A percentile compares a stretch with the other conserved stretches of the same genome.
Conservation (phyloP, 1,140 invertebrate genomes). For the Centruroides vittatus region DNA sequence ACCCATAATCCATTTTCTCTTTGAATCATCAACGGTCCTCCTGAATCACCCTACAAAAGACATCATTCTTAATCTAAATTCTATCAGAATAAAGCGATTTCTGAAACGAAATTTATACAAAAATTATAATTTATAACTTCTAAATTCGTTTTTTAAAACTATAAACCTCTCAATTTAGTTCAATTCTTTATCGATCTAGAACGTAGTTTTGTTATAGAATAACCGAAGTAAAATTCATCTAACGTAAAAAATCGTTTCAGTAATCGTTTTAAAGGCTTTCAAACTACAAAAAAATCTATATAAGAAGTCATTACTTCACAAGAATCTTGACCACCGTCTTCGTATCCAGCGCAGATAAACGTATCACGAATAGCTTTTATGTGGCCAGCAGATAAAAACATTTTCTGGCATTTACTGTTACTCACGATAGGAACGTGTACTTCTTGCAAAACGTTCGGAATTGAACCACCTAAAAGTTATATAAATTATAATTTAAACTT, state of each 20-base stretch:
- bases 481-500: not conserved
- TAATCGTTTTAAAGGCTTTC: too few species aligned
- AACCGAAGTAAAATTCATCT: too few species aligned
- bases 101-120: too few species aligned
- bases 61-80: too few species aligned
- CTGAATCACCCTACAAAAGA: conserved; percentile 66
- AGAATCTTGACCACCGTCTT: conserved; percentile 79
- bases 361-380: conserved; percentile 70
- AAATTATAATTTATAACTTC: too few species aligned
- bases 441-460: conserved; percentile 75
- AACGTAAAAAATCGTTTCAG: too few species aligned
- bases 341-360: conserved; percentile 88
- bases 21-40: conserved; percentile 74
- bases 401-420: conserved; percentile 79
- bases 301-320: conserved; percentile 47
- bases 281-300: too few species aligned
- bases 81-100: too few species aligned
- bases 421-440: conserved; percentile 84
- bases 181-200: too few species aligned
- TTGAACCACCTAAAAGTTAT: conserved; percentile 49
- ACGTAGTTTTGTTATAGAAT: too few species aligned
- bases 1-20: conserved; percentile 70
- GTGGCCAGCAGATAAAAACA: conserved; percentile 81
- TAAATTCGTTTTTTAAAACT: too few species aligned
- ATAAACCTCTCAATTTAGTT: too few species aligned